phyloP scores from a whole-genome alignment of 2,797 vertebrate genomes.

The Lateolabrax maculatus region DNA sequence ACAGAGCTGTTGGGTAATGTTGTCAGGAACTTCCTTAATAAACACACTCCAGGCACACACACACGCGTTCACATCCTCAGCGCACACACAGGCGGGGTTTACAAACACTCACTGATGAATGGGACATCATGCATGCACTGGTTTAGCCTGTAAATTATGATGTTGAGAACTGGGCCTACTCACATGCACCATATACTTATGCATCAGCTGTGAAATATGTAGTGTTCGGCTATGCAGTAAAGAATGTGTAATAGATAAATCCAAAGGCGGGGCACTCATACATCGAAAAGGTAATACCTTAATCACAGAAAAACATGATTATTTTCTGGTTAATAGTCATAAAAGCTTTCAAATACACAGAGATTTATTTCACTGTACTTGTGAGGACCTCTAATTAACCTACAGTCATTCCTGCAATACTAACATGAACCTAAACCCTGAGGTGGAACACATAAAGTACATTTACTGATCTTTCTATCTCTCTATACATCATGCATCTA shows the following conservation, averaged over 20 bases:
- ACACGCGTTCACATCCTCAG: conserved; percentile 13
- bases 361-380: background rate
- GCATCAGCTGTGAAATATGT: conserved; percentile 11
- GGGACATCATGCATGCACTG: conserved; percentile 8
- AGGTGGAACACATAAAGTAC: background rate
- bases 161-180: background rate
- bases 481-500: too few species aligned
- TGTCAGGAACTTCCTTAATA: conserved; percentile 47
- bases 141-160: background rate
- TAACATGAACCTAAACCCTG: background rate
- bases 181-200: background rate
- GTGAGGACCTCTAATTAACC: background rate
- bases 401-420: background rate
- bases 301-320: background rate
- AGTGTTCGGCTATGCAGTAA: background rate
- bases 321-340: background rate
- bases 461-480: too few species aligned
- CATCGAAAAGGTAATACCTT: background rate
- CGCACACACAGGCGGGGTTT: conserved; percentile 23
- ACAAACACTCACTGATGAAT: conserved; percentile 20
- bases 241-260: background rate
- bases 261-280: background rate
- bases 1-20: conserved; percentile 61
- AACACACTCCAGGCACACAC: conserved; percentile 6
- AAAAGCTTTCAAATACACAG: background rate